Base-by-base conservation (phyloP, 2,888 invertebrate genomes). In the Coleophora flavipennella region DNA sequence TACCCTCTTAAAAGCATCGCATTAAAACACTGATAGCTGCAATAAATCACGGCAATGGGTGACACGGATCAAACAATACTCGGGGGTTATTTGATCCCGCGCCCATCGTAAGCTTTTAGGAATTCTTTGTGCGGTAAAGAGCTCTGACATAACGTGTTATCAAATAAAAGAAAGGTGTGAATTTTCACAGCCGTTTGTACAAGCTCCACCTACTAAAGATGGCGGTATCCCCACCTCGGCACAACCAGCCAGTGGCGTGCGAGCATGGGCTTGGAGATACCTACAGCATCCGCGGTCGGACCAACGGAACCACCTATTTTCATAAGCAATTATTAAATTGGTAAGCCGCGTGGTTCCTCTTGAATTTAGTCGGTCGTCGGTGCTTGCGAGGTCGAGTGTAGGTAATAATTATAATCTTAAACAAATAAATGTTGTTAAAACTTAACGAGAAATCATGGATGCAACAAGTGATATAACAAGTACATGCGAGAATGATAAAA, bases 151-250 rank as follows among this genome's bases (percentile, higher is more conserved):
- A 80, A 79, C 74, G 73, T 73, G 76, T 77, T 83, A 81, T 75
- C 84, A 81, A 83, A 83, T 81, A 81, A 79, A 81, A 80, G 81
- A 81, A 84, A 83, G 84, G 84, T 84, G 84, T 81, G 80, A 84
- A 83, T 77, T 77, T 80, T 84, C 83, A 71, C 84, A 83, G 77
- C 69, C 73, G 65, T 64, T 58, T 59, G 50, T 35, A 57, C 62
- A 48, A 32, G 77, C 84, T 60, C 77, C 84, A 67, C 83, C 84
- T 67, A 64, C 76, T 68, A 63, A 83, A 80, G 73, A 84, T 83
- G 83, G 84, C 80, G 79, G 62, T 58, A 69, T 78, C 83, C 38
- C 83, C 71, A 61, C 83, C 69, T 61, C 43, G 31, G 33, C 41
- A 31, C 40, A 43, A 59, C 45, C 62, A 70, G 62, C 84, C 84